Evolutionary conservation across 2,888 invertebrate genomes (phyloP).

Genomic region (Chaitophorus viminalis): DNA sequence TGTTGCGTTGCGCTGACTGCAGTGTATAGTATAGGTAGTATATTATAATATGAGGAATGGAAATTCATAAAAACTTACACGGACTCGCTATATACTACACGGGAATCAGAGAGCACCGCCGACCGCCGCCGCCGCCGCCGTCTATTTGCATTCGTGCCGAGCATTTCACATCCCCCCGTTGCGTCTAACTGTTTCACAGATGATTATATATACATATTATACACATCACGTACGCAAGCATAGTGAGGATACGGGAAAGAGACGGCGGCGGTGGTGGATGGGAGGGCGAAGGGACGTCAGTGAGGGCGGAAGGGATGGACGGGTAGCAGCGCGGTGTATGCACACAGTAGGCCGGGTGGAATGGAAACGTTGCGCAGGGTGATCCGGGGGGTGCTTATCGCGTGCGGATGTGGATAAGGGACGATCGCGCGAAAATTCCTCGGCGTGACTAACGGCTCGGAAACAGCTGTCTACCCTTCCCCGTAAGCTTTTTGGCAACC

Average conservation of each 20-base stretch:
- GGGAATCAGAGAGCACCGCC: conserved; percentile 12
- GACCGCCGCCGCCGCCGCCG: no score
- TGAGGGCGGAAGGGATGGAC: background rate
- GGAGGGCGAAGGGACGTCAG: no score
- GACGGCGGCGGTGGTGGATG: no score
- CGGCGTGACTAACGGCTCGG: conserved; percentile 61
- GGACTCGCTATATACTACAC: background rate
- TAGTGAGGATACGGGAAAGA: no score
- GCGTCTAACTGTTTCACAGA: conserved; percentile 13
- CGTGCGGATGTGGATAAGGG: conserved; percentile 36
- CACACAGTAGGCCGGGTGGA: background rate
- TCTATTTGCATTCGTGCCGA: conserved; percentile 45
- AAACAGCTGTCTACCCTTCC: conserved; percentile 60
- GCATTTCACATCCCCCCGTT: conserved; percentile 54
- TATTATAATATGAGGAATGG: background rate
- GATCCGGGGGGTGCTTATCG: background rate
- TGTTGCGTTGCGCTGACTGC: background rate
- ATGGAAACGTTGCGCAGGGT: background rate
- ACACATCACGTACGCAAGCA: background rate
- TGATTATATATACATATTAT: background rate
- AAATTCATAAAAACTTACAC: background rate
- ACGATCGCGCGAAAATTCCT: conserved; percentile 46
- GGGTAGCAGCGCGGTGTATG: background rate
- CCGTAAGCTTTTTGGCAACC: conserved; percentile 47
- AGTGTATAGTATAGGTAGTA: no score